Evolutionary conservation across 64 coral and sea anemone genomes (phyloP).

Genomic region (Exaiptasia diaphana): DNA sequence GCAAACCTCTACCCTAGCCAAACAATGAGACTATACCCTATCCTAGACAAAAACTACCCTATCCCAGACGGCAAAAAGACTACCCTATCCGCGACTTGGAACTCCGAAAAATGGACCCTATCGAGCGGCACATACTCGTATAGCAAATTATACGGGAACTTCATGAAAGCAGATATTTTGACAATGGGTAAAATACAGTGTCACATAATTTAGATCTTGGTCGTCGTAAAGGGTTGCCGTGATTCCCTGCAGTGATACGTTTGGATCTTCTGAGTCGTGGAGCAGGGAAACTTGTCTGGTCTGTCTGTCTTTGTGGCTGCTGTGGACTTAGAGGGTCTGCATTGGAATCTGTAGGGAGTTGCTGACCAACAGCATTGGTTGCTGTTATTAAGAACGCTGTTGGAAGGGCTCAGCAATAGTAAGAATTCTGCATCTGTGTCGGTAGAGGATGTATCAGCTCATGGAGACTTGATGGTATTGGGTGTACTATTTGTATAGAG

Average conservation of each 20-base stretch:
- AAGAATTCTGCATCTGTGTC: background rate
- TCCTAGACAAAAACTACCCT: too few species aligned
- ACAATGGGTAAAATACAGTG: too few species aligned
- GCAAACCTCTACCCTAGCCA: too few species aligned
- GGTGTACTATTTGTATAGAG: too few species aligned
- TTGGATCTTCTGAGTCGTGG: background rate
- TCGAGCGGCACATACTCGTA: too few species aligned
- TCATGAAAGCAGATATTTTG: too few species aligned
- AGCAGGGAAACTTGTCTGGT: background rate
- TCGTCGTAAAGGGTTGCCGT: background rate
- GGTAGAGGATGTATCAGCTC: background rate
- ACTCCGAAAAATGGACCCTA: too few species aligned
- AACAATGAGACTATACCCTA: too few species aligned
- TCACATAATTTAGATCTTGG: too few species aligned
- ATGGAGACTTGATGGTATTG: background rate
- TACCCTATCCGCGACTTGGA: too few species aligned
- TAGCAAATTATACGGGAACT: too few species aligned
- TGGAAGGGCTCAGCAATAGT: background rate
- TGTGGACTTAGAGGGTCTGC: background rate
- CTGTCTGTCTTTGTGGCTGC: background rate
- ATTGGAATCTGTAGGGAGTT: background rate
- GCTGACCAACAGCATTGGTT: background rate
- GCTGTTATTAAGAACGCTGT: background rate
- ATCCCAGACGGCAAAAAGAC: too few species aligned
- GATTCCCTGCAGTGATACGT: background rate